Conservation (phyloP, 2,888 invertebrate genomes). For the Hirtodrosophila confusa region DNA sequence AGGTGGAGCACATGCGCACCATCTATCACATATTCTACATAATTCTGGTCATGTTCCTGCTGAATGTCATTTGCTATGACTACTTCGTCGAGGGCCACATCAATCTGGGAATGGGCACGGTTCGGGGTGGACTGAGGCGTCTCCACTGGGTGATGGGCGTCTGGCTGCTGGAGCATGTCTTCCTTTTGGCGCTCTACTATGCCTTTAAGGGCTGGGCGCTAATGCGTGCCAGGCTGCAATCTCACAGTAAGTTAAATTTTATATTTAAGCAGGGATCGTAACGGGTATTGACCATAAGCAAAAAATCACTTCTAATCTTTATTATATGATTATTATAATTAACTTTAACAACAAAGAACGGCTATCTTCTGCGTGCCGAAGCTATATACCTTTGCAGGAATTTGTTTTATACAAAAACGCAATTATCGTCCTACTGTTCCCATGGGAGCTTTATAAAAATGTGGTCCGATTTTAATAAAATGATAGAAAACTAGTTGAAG, state of each 20-base stretch:
- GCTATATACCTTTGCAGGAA: too few relatives aligned
- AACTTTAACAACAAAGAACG: too few relatives aligned
- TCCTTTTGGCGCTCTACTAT: conserved; percentile 84
- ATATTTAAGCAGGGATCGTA: too few relatives aligned
- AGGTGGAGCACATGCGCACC: conserved; percentile 91
- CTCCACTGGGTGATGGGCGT: conserved; percentile 85
- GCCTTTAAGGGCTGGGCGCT: conserved; percentile 85
- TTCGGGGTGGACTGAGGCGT: conserved; percentile 86
- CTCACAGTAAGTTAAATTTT: conserved; percentile 63
- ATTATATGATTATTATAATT: too few relatives aligned
- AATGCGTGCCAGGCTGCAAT: conserved; percentile 61
- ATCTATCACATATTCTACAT: conserved; percentile 94
- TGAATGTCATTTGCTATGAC: conserved; percentile 89
- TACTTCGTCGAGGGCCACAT: conserved; percentile 87
- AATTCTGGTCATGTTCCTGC: conserved; percentile 89
- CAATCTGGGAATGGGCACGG: conserved; percentile 85
- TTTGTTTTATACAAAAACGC: too few relatives aligned
- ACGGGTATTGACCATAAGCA: too few relatives aligned
- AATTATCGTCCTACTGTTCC: too few relatives aligned
- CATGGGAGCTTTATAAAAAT: too few relatives aligned
- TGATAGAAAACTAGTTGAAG: too few relatives aligned
- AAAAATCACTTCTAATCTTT: too few relatives aligned
- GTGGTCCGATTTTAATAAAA: too few relatives aligned
- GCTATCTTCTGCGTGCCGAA: too few relatives aligned
- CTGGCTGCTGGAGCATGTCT: conserved; percentile 86